Evolutionary conservation across 2,888 invertebrate genomes (phyloP).

Genomic region (Tyria jacobaeae): DNA sequence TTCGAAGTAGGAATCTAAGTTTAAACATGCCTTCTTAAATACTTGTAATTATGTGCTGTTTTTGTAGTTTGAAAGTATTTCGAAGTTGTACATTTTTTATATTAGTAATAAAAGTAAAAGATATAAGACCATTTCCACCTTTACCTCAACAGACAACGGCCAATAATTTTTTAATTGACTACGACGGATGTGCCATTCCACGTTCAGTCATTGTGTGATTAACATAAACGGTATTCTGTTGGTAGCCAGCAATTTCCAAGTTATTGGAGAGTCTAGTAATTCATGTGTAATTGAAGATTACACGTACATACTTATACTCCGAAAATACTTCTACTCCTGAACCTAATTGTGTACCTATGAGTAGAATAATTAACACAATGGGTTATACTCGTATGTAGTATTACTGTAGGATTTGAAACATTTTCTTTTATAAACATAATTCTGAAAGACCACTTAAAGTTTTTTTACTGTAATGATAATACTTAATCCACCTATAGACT

Average conservation of each 20-base stretch:
- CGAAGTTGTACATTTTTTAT: no score
- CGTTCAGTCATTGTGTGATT: constrained; percentile 40
- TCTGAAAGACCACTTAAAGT: neutral
- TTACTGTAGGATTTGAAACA: neutral
- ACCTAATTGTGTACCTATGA: no score
- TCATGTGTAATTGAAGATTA: constrained; percentile 4
- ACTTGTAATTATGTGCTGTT: neutral
- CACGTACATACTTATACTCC: neutral
- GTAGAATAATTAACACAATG: neutral
- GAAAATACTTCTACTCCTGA: no score
- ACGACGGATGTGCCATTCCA: neutral
- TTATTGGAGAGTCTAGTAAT: constrained; percentile 16
- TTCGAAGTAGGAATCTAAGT: no score
- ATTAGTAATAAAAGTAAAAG: no score
- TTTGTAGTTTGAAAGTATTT: no score
- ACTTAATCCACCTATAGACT: no score
- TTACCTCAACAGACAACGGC: neutral
- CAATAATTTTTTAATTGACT: neutral
- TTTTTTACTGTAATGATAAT: no score
- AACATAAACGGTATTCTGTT: constrained; percentile 55
- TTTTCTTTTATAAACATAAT: neutral
- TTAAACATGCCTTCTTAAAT: no score
- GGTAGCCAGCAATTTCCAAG: constrained; percentile 38
- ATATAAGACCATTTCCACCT: neutral
- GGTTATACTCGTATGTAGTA: neutral